Evolutionary conservation across 2,888 invertebrate genomes (phyloP).

Genomic region (Sphaerophoria taeniata): DNA sequence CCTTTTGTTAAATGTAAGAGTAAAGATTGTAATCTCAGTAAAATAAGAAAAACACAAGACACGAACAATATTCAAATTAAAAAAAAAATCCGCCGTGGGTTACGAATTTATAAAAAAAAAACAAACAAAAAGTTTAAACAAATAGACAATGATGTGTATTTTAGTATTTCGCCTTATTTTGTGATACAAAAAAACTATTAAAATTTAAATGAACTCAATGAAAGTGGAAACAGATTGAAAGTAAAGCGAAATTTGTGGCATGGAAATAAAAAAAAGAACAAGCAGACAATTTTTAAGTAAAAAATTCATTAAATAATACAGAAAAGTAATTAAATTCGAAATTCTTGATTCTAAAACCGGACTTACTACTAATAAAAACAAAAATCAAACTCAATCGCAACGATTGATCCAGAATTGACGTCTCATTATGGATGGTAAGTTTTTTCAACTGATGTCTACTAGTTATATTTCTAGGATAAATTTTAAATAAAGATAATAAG

Average conservation of each 20-base stretch:
- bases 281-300: neutral
- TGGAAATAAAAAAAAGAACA: conserved; percentile 15
- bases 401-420: conserved; percentile 52
- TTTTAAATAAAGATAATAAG: too few species aligned
- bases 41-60: conserved; percentile 18
- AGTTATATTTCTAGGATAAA: neutral
- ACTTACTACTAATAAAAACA: conserved; percentile 61
- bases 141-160: conserved; percentile 50
- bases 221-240: conserved; percentile 13
- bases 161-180: conserved; percentile 73
- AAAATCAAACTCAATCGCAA: conserved; percentile 35
- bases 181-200: conserved; percentile 62
- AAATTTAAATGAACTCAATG: conserved; percentile 42
- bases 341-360: conserved; percentile 71
- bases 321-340: conserved; percentile 12
- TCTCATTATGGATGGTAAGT: conserved; percentile 57
- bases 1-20: conserved; percentile 28
- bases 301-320: too few species aligned
- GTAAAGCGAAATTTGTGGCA: conserved; percentile 40
- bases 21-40: conserved; percentile 59
- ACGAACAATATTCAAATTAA: conserved; percentile 27
- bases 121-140: conserved; percentile 24
- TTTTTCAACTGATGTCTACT: neutral
- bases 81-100: conserved; percentile 44
- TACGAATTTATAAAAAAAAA: conserved; percentile 65